phyloP scores from a whole-genome alignment of 2,888 invertebrate genomes.

The Heliconius charithonia region DNA sequence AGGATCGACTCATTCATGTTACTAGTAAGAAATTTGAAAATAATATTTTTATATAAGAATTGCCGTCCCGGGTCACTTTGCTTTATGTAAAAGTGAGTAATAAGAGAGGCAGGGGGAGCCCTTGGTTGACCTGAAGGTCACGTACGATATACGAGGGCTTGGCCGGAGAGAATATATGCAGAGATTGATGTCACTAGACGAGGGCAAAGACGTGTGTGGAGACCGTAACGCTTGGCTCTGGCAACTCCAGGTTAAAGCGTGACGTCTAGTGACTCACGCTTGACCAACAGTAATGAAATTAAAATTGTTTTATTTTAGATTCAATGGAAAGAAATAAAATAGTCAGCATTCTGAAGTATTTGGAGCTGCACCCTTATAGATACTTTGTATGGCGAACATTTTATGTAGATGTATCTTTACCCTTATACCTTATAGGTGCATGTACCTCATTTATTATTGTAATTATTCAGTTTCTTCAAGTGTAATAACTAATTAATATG shows the following conservation, averaged over 20 bases:
- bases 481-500: background rate
- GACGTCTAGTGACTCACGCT: background rate
- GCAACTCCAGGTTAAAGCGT: background rate
- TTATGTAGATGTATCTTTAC: background rate
- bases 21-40: background rate
- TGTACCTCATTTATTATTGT: slow-evolving; percentile 2
- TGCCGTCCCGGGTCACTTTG: background rate
- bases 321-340: background rate
- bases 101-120: background rate
- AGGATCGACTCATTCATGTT: background rate
- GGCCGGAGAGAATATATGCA: no score
- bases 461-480: background rate
- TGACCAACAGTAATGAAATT: background rate
- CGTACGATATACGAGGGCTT: background rate
- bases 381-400: background rate
- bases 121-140: background rate
- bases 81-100: background rate
- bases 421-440: background rate
- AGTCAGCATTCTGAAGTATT: background rate
- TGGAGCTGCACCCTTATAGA: slow-evolving; percentile 9
- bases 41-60: background rate
- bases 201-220: background rate
- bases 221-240: background rate
- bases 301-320: background rate
- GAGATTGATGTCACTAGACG: no score